phyloP scores from a whole-genome alignment of 2,888 invertebrate species.

The Norana najaformis region DNA sequence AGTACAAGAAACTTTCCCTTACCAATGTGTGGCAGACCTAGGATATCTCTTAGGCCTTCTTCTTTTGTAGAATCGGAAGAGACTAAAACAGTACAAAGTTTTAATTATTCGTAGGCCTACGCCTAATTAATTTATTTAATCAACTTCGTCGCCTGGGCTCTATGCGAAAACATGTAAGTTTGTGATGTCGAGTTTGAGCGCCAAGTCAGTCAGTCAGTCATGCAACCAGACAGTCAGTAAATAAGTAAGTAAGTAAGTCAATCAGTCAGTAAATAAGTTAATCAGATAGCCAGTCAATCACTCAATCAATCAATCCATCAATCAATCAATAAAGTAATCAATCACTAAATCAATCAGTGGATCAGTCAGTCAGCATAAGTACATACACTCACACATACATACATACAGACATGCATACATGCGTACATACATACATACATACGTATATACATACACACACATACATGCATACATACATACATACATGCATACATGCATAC shows the following conservation, averaged over 20 bases:
- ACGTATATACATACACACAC: too few species aligned
- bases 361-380: not conserved
- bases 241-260: too few species aligned
- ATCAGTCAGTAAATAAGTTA: too few species aligned
- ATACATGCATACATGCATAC: not conserved
- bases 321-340: too few species aligned
- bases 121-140: not conserved
- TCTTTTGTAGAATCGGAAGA: not conserved
- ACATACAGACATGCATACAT: not conserved
- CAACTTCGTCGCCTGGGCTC: too few species aligned
- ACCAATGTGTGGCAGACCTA: slow-evolving; percentile 13
- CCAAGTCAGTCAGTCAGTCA: not conserved
- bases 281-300: too few species aligned
- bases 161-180: too few species aligned
- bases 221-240: too few species aligned
- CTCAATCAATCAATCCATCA: too few species aligned
- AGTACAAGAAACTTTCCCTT: not conserved
- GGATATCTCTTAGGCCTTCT: not conserved
- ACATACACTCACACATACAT: not conserved
- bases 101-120: not conserved
- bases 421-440: not conserved
- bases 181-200: too few species aligned
- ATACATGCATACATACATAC: not conserved
- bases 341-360: too few species aligned
- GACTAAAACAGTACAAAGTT: not conserved